Percentiles rank a stretch among this genome's conserved stretches.
Evolutionary conservation across 2,113 vertebrate genomes (phyloP).

Genomic region (Bothrops jararaca): DNA sequence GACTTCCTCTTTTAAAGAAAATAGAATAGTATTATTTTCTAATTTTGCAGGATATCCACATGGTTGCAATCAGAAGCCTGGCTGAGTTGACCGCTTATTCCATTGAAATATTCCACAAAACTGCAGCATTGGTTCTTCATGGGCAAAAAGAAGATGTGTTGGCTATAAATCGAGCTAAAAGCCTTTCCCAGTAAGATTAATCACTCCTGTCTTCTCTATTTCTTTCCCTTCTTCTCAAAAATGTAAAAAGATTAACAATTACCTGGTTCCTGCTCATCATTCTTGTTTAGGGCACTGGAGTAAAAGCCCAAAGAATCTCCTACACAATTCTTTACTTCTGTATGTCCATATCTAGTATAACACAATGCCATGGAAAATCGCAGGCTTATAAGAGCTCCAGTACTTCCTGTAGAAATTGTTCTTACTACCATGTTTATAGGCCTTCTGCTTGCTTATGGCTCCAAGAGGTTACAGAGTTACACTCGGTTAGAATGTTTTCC

Average conservation of each 20-base stretch:
- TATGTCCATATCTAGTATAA: neutral
- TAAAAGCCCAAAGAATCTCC: neutral
- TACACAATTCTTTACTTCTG: neutral
- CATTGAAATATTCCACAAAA: conserved; percentile 95
- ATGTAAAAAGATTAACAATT: neutral
- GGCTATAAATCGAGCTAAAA: conserved; percentile 70
- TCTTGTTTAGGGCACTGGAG: neutral
- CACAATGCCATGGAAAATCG: neutral
- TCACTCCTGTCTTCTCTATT: conserved; percentile 1
- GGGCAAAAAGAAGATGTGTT: conserved; percentile 66
- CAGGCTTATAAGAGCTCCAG: neutral
- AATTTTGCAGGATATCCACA: conserved; percentile 82
- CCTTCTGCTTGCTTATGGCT: neutral
- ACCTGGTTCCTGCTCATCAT: neutral
- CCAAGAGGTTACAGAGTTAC: neutral
- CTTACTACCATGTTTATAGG: neutral
- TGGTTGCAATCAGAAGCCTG: conserved; percentile 84
- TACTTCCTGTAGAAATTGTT: neutral
- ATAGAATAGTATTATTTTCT: neutral
- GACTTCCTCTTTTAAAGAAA: neutral
- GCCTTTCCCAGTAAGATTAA: conserved; percentile 84
- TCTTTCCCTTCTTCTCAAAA: neutral
- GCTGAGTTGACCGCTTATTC: conserved; percentile 90
- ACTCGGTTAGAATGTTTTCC: neutral
- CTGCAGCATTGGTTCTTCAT: conserved; percentile 84